Evolutionary conservation across 23 tunicate species (phyloP), one percentile per base, ranked within the genome.

Genomic region (Ciona savignyi): DNA sequence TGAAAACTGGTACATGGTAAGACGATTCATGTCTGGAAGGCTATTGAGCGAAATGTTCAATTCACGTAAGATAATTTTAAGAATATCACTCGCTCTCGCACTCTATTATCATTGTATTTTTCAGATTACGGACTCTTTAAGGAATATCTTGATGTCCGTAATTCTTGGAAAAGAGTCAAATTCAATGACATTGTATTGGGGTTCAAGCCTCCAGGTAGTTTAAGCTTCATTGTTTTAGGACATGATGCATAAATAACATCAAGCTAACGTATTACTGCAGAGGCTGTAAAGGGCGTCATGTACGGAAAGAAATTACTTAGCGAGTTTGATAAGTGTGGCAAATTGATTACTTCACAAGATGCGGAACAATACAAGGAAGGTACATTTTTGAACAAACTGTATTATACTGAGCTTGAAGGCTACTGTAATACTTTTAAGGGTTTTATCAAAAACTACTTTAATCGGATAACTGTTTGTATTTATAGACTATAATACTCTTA

Each of bases 1-100:
- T 1, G 34, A 34, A 23, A 30, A 30, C 23, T 69, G 73, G 73
- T 69, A 33, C 6, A 69, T 69, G 73, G 73, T 69, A 1, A 31
- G 51, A 32, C 33, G 73, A 69, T 69, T 69, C 25, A 15, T 69
- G 11, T 20, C 1, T 0, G 73, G 73, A 22, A 33, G 33, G 33
- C 34, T 69, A 20, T 51, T 69, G 73, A 42, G 56, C 15, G 11
- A 9, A 42, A 42, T 15, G 9, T 42, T 42, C 15, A 42, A 42
- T 15, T 15, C 56, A 42, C 56, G 56, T 42, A 6, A 42, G 56
- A n/a, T n/a, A n/a, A n/a, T n/a, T n/a, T n/a, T n/a, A n/a, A n/a
- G n/a, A n/a, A n/a, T n/a, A n/a, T n/a, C n/a, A n/a, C n/a, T n/a
- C n/a, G n/a, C n/a, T n/a, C n/a, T n/a, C n/a, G n/a, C n/a, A n/a